Conservation (phyloP, 2,797 vertebrate species). For the Bufotes viridis region DNA sequence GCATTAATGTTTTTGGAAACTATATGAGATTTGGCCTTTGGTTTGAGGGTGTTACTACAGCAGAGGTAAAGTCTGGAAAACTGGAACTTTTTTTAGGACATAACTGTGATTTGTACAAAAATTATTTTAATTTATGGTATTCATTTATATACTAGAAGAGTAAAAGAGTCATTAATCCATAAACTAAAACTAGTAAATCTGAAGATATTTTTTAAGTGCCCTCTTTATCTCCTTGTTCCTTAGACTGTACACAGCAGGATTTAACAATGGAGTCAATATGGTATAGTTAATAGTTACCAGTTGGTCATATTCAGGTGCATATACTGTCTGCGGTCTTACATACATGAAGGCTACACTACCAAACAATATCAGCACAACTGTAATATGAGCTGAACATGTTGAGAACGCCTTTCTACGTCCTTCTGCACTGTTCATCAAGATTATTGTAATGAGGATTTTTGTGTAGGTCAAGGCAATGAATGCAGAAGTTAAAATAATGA, state of each 20-base stretch:
- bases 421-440: slow-evolving; percentile 62
- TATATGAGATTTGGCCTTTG: no score
- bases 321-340: slow-evolving; percentile 59
- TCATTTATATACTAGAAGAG: no score
- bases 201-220: slow-evolving; percentile 55
- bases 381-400: slow-evolving; percentile 65
- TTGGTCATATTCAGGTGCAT: slow-evolving; percentile 42
- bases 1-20: no score
- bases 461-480: slow-evolving; percentile 62
- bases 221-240: slow-evolving; percentile 65
- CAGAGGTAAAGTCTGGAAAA: no score
- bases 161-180: no score
- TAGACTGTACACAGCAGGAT: slow-evolving; percentile 63
- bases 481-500: slow-evolving; percentile 56
- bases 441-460: slow-evolving; percentile 62
- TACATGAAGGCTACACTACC: slow-evolving; percentile 65
- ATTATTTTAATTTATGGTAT: no score
- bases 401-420: slow-evolving; percentile 65
- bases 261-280: slow-evolving; percentile 66
- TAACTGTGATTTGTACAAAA: no score
- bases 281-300: slow-evolving; percentile 63
- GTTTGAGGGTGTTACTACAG: no score
- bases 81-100: no score
- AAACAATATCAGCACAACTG: slow-evolving; percentile 65
- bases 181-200: not conserved